Evolutionary conservation across 1,140 invertebrate genomes (phyloP).

Genomic region (Camponotus vicinus): DNA sequence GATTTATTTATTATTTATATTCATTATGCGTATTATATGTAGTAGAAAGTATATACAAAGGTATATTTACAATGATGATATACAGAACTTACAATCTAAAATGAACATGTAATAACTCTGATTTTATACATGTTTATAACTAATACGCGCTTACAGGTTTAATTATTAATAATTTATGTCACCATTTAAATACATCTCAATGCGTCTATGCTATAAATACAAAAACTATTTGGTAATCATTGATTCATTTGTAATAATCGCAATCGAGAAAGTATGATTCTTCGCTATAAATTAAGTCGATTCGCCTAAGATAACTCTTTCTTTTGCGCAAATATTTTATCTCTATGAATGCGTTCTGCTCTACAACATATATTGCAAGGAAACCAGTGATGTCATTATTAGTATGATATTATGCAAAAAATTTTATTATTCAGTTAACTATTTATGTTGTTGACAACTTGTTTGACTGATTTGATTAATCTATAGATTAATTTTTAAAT

Average conservation of each 20-base stretch:
- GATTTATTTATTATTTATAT: constrained; percentile 38
- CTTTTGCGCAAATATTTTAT: constrained; percentile 1
- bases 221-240: constrained; percentile 53
- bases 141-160: constrained; percentile 23
- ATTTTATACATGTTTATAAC: constrained; percentile 50
- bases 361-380: no score
- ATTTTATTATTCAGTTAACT: neutral
- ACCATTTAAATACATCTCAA: constrained; percentile 23
- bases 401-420: neutral
- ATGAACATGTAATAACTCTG: constrained; percentile 12
- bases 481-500: neutral
- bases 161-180: constrained; percentile 47
- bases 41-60: constrained; percentile 52
- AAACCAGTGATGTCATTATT: no score
- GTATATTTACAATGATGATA: constrained; percentile 51
- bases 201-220: constrained; percentile 29
- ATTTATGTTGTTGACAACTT: neutral
- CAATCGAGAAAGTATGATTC: constrained; percentile 10
- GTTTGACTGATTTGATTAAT: constrained; percentile 2
- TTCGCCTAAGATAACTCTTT: neutral
- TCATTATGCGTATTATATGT: neutral
- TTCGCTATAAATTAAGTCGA: constrained; percentile 10
- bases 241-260: neutral
- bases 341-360: no score
- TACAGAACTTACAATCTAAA: constrained; percentile 42